Base-by-base conservation (phyloP, 1,140 invertebrate species). In the Drosophila grimshawi region DNA sequence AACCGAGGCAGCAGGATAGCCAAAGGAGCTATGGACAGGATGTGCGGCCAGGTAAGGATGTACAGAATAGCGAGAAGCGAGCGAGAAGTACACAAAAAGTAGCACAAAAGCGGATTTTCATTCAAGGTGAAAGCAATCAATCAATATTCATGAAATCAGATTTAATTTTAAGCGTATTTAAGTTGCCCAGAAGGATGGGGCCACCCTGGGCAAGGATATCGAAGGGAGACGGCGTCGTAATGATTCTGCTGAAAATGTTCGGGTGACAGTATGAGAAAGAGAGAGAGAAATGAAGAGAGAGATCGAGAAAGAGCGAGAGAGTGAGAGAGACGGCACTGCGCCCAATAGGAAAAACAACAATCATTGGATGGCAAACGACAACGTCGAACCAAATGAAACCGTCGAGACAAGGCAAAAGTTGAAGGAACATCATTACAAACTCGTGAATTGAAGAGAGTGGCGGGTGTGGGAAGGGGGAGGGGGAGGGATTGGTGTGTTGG, bases 81-180 rank as follows among this genome's bases (percentile, higher is more conserved):
- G 45, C 29, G 29, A 61, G 64, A 59, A 46, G 45, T 45, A 39
- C 51, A 73, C 70, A 73, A 85, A 78, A 85, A 81, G 80, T 71
- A 89, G 86, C 80, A 89, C 74, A 83, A 82, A 89, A 89, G 85
- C 85, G 81, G 85, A 89, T 89, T 89, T 89, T 90, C 80, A 89
- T 89, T 89, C 85, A 89, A 89, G 85, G 85, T 89, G 86, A 89
- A 89, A 89, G 85, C 85, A 89, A 89, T 89, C 85, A 89, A 89
- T 89, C 85, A 89, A 89, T 89, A 89, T 89, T 89, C 85, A 89
- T 89, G 85, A 89, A 89, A 89, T 89, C 85, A 89, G 85, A 89
- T 89, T 89, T 90, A 89, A 89, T 89, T 88, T 89, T 89, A 89
- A 89, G 85, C 85, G 85, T 75, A 89, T 89, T 89, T 89, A 89